phyloP scores from a whole-genome alignment of 2,888 invertebrate genomes.

The Papilio demoleus region DNA sequence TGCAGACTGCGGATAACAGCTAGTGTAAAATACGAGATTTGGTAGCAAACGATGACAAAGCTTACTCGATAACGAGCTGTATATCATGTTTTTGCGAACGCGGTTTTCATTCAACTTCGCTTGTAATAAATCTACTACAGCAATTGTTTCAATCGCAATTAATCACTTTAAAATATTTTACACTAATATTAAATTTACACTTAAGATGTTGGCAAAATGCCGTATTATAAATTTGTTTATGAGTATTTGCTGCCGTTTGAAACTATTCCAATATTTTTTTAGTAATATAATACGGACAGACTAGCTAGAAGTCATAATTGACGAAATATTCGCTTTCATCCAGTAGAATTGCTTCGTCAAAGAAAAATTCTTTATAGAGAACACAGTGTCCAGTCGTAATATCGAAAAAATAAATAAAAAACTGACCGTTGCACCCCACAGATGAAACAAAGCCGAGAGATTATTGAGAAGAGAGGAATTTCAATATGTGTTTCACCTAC shows the following conservation, averaged over 20 bases:
- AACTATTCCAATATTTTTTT: background rate
- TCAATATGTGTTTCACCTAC: no score
- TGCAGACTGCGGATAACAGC: background rate
- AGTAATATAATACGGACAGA: no score
- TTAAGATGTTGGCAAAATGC: background rate
- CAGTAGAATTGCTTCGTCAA: background rate
- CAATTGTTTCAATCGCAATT: conserved; percentile 21
- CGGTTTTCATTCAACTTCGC: conserved; percentile 26
- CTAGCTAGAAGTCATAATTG: background rate
- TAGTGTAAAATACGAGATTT: conserved; percentile 3
- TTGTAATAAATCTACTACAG: conserved; percentile 26
- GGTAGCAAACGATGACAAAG: conserved; percentile 11
- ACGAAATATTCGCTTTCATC: background rate
- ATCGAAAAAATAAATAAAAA: no score
- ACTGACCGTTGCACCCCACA: no score
- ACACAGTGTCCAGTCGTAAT: background rate
- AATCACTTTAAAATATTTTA: conserved; percentile 28
- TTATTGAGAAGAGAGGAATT: no score
- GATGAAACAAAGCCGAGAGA: no score
- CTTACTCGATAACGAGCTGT: conserved; percentile 7
- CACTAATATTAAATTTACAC: conserved; percentile 13
- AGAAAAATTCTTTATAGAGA: background rate
- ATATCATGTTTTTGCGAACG: conserved; percentile 29
- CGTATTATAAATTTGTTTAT: background rate
- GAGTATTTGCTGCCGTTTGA: background rate